A percentile compares a stretch with the other conserved stretches of the same genome.
phyloP scores from a whole-genome alignment of 2,888 invertebrate species.

The Labia minor region DNA sequence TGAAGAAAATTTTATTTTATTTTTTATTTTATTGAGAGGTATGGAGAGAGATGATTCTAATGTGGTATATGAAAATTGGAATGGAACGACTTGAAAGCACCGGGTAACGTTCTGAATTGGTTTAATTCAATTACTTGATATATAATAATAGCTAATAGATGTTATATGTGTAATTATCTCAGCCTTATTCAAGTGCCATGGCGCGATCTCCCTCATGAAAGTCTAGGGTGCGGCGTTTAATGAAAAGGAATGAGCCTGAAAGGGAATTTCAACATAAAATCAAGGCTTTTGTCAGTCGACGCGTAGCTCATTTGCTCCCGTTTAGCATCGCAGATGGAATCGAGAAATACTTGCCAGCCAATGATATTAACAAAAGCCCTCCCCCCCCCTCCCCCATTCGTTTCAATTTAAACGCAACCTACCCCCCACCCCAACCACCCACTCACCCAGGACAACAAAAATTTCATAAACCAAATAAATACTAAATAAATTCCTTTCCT shows the following conservation, averaged over 20 bases:
- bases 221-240: not conserved
- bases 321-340: not conserved
- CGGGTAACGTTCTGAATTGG: slow-evolving; percentile 14
- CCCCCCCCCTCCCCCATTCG: not conserved
- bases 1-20: no score
- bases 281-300: slow-evolving; percentile 3
- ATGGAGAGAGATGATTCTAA: no score
- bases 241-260: slow-evolving; percentile 16
- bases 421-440: no score
- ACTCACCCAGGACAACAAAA: no score
- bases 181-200: slow-evolving; percentile 24
- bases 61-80: no score
- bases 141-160: slow-evolving; percentile 28
- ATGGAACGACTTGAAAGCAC: not conserved
- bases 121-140: slow-evolving; percentile 27
- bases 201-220: not conserved
- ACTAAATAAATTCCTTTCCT: no score
- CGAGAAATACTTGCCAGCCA: not conserved
- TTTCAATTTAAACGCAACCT: not conserved
- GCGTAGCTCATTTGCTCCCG: not conserved
- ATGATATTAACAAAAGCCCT: not conserved
- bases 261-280: slow-evolving; percentile 14
- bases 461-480: no score
- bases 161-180: slow-evolving; percentile 29
- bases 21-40: no score